Percentiles rank a stretch among this genome's conserved stretches.
phyloP scores from a whole-genome alignment of 2,113 vertebrate genomes.

The Tympanuchus pallidicinctus region DNA sequence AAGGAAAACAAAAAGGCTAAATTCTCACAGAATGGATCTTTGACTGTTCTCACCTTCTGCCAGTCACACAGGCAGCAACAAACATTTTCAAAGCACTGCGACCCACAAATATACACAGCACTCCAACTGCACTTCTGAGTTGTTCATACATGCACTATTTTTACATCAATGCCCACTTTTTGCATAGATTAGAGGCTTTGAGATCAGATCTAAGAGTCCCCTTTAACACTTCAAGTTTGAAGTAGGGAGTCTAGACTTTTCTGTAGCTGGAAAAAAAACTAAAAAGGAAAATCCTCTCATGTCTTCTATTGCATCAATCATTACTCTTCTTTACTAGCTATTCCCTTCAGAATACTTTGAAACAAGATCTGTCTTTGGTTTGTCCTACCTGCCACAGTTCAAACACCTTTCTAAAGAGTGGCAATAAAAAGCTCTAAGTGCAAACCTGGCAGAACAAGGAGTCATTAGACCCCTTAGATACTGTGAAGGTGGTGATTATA shows the following conservation, averaged over 20 bases:
- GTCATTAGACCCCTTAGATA: slow-evolving; percentile 71
- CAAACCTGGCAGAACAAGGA: slow-evolving; percentile 78
- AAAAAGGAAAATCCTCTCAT: slow-evolving; percentile 60
- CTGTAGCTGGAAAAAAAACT: slow-evolving; percentile 41
- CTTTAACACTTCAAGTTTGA: slow-evolving; percentile 71
- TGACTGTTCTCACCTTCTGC: slow-evolving; percentile 39
- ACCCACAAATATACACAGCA: slow-evolving; percentile 45
- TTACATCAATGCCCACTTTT: slow-evolving; percentile 68
- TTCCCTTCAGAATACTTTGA: slow-evolving; percentile 79
- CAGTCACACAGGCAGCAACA: slow-evolving; percentile 39
- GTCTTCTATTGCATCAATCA: slow-evolving; percentile 70
- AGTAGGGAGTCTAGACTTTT: slow-evolving; percentile 69
- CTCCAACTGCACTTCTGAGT: slow-evolving; percentile 49
- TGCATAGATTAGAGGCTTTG: slow-evolving; percentile 61
- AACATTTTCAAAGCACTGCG: slow-evolving; percentile 57
- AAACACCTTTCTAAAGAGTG: slow-evolving; percentile 82
- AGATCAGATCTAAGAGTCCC: slow-evolving; percentile 61
- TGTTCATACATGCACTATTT: slow-evolving; percentile 62
- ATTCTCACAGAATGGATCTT: slow-evolving; percentile 5
- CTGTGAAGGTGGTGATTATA: slow-evolving; percentile 40
- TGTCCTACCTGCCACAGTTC: slow-evolving; percentile 81
- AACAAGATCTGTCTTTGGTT: slow-evolving; percentile 77
- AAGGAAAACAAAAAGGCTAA: not conserved
- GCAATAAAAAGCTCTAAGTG: slow-evolving; percentile 81
- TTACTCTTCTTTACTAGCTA: slow-evolving; percentile 68